Evolutionary conservation across 2,888 invertebrate species (phyloP).

Genomic region (Scaptomyza polygonia): DNA sequence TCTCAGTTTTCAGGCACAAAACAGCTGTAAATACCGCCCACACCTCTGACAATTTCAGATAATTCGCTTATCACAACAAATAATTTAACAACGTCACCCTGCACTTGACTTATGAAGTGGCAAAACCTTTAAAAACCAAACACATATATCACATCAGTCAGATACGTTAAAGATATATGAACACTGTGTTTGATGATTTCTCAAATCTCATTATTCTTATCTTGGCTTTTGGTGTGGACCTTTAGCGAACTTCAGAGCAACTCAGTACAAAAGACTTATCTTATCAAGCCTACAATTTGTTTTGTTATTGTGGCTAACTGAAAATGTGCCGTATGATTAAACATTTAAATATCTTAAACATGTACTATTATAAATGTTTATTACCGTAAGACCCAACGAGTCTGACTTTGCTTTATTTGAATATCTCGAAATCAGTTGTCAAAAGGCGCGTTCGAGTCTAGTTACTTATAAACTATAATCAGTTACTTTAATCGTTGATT

Average conservation of each 20-base stretch:
- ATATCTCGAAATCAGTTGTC: slow-evolving; percentile 43
- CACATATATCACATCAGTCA: slow-evolving; percentile 43
- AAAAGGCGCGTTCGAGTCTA: background rate
- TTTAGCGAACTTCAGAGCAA: slow-evolving; percentile 14
- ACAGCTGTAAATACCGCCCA: slow-evolving; percentile 8
- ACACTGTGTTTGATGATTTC: slow-evolving; percentile 8
- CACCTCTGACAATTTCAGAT: slow-evolving; percentile 39
- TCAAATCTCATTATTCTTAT: slow-evolving; percentile 30
- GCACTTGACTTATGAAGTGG: slow-evolving; percentile 26
- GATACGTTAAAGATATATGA: slow-evolving; percentile 13
- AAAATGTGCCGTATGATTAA: background rate
- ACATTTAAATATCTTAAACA: no score
- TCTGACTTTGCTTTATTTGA: slow-evolving; percentile 22
- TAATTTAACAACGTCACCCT: background rate
- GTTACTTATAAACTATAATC: background rate
- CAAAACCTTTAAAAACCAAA: slow-evolving; percentile 36
- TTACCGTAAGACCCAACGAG: no score
- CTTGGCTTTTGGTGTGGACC: slow-evolving; percentile 15
- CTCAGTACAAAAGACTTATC: slow-evolving; percentile 55
- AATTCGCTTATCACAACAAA: slow-evolving; percentile 45
- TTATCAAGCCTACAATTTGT: slow-evolving; percentile 53
- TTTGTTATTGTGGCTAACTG: slow-evolving; percentile 19
- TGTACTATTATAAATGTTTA: no score
- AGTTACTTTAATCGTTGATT: background rate
- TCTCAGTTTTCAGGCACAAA: no score